Conservation (phyloP, 2,888 invertebrate genomes). For the Temnothorax rugatulus region DNA sequence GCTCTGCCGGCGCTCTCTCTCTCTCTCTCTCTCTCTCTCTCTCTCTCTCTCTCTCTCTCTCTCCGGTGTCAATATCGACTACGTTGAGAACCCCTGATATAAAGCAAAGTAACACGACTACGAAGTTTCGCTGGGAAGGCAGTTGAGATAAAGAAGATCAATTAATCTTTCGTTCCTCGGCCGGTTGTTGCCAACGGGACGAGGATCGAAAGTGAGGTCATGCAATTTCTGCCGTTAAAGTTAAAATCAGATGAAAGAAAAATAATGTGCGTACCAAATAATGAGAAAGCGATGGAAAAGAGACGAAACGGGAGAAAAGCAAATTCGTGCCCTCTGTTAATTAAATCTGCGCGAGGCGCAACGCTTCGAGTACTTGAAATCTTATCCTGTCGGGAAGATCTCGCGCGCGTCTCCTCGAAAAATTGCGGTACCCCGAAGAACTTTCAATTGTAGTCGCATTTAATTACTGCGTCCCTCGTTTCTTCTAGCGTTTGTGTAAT, state of each 20-base stretch:
- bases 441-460: slow-evolving; percentile 75
- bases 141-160: slow-evolving; percentile 66
- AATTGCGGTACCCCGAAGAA: slow-evolving; percentile 52
- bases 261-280: slow-evolving; percentile 5
- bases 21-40: not conserved
- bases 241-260: slow-evolving; percentile 21
- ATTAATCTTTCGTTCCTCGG: slow-evolving; percentile 66
- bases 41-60: not conserved
- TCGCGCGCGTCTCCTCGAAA: slow-evolving; percentile 49
- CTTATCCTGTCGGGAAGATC: slow-evolving; percentile 45
- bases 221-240: slow-evolving; percentile 21
- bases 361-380: slow-evolving; percentile 47
- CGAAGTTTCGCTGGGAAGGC: slow-evolving; percentile 27
- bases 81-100: slow-evolving; percentile 19
- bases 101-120: slow-evolving; percentile 36
- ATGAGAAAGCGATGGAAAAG: not conserved
- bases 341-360: slow-evolving; percentile 51
- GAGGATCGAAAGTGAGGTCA: slow-evolving; percentile 61
- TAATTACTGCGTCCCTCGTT: slow-evolving; percentile 60
- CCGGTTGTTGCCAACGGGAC: slow-evolving; percentile 54
- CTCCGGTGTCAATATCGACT: slow-evolving; percentile 38
- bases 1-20: not conserved
- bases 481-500: slow-evolving; percentile 51
- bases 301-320: not conserved
- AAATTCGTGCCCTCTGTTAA: slow-evolving; percentile 55